Conservation (phyloP, 2,888 invertebrate species). For the Ligdia adustata region DNA sequence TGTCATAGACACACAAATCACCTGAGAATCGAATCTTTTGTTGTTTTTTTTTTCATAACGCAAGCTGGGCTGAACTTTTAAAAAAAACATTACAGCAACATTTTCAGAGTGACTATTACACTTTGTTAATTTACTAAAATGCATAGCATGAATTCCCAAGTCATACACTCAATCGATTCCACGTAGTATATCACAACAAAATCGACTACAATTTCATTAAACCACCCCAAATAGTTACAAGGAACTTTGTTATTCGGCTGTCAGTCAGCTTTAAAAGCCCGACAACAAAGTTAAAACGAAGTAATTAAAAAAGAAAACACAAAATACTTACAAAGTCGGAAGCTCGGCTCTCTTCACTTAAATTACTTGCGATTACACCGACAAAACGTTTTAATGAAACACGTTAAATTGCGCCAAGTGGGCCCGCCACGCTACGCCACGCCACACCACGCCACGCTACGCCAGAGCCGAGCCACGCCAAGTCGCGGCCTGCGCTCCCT, state of each 20-base stretch:
- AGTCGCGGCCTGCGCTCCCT: constrained; percentile 8
- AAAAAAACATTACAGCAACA: too few species aligned
- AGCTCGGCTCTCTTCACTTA: constrained; percentile 83
- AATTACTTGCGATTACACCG: constrained; percentile 84
- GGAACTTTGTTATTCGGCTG: constrained; percentile 82
- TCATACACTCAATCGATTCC: constrained; percentile 51
- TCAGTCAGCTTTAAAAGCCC: constrained; percentile 82
- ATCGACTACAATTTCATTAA: constrained; percentile 75
- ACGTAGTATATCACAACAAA: constrained; percentile 62
- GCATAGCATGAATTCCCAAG: constrained; percentile 26
- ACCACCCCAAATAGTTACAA: constrained; percentile 78
- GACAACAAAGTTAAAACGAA: constrained; percentile 83
- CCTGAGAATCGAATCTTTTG: too few species aligned
- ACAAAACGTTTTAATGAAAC: constrained; percentile 83
- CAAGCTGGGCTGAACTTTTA: too few species aligned
- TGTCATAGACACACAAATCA: too few species aligned
- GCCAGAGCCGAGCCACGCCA: constrained; percentile 38
- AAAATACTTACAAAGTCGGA: constrained; percentile 84
- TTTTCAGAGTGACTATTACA: too few species aligned
- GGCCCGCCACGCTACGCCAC: constrained; percentile 54
- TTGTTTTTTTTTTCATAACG: too few species aligned
- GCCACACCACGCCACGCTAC: constrained; percentile 23
- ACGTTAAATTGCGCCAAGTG: constrained; percentile 81
- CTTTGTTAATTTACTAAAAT: too few species aligned
- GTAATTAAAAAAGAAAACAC: constrained; percentile 84